Evolutionary conservation across 2,113 vertebrate genomes (phyloP).

Genomic region (Pseudopodoces humilis): DNA sequence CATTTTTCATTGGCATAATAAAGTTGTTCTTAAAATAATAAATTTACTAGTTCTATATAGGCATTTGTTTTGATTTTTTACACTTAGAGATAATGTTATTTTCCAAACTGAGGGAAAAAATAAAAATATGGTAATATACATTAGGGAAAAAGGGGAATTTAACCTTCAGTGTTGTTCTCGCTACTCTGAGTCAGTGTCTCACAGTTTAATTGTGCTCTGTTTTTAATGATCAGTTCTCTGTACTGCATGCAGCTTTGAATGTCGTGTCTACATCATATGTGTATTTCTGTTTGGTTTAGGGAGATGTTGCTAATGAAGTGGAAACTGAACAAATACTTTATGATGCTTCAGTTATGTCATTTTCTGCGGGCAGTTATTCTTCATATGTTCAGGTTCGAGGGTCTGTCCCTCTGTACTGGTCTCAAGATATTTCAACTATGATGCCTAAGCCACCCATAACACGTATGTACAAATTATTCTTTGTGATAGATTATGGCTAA

Average conservation of each 20-base stretch:
- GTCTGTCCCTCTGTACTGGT: constrained; percentile 97
- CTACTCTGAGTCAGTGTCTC: neutral
- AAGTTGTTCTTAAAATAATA: neutral
- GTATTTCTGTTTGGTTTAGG: constrained; percentile 73
- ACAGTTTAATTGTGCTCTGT: neutral
- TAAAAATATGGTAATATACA: neutral
- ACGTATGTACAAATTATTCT: constrained; percentile 68
- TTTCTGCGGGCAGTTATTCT: constrained; percentile 92
- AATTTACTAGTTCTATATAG: neutral
- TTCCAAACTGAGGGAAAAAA: neutral
- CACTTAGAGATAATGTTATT: neutral
- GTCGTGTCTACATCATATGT: neutral
- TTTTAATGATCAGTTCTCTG: neutral
- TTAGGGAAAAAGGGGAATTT: neutral
- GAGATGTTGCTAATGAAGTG: constrained; percentile 97
- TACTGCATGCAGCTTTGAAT: neutral
- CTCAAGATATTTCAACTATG: constrained; percentile 99
- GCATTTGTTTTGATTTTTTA: neutral
- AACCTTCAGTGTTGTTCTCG: neutral
- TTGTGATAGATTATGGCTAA: neutral
- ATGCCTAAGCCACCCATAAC: constrained; percentile 98
- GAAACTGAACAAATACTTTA: constrained; percentile 97
- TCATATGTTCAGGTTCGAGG: constrained; percentile 96
- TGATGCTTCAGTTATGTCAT: constrained; percentile 94
- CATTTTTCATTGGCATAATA: neutral